These are phyloP conservation scores for Melipona quadrifasciata DNA, from an alignment of 1,140 invertebrate species.

Conservation along the genomic window DNA sequence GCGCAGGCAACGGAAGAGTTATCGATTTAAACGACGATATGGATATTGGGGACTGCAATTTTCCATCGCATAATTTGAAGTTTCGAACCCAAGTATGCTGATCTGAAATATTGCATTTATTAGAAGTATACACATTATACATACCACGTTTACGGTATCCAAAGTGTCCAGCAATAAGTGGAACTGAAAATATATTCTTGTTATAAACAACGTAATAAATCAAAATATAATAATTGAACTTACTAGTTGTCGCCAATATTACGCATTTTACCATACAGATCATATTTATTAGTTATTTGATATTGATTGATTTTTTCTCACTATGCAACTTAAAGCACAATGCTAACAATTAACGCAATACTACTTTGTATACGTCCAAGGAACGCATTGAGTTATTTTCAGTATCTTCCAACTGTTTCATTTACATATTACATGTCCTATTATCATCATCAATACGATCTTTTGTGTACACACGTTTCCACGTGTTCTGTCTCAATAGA, in stretches of 20 bases:
- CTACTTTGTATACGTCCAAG: neutral
- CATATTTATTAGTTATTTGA: constrained; percentile 1
- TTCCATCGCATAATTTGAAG: constrained; percentile 84
- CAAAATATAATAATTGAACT: constrained; percentile 11
- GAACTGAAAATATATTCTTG: constrained; percentile 10
- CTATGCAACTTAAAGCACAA: neutral
- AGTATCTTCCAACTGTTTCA: constrained; percentile 25
- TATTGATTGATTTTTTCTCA: neutral
- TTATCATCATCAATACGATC: constrained; percentile 23
- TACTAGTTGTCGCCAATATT: neutral
- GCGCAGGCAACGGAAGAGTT: constrained; percentile 85
- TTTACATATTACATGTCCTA: constrained; percentile 38
- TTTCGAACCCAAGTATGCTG: constrained; percentile 84
- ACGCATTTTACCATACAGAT: neutral
- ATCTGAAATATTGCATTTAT: constrained; percentile 69
- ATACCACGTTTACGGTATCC: constrained; percentile 60
- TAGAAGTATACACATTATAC: constrained; percentile 15
- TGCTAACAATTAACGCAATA: neutral
- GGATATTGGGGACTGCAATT: constrained; percentile 86
- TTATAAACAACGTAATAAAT: neutral
- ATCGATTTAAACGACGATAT: constrained; percentile 84
- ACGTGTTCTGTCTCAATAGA: constrained; percentile 14
- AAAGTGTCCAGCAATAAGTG: constrained; percentile 36
- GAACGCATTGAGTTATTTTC: constrained; percentile 35
- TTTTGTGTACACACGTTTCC: constrained; percentile 11